Evolutionary conservation across 2,888 invertebrate genomes (phyloP).

Genomic region (Amiota mariae): DNA sequence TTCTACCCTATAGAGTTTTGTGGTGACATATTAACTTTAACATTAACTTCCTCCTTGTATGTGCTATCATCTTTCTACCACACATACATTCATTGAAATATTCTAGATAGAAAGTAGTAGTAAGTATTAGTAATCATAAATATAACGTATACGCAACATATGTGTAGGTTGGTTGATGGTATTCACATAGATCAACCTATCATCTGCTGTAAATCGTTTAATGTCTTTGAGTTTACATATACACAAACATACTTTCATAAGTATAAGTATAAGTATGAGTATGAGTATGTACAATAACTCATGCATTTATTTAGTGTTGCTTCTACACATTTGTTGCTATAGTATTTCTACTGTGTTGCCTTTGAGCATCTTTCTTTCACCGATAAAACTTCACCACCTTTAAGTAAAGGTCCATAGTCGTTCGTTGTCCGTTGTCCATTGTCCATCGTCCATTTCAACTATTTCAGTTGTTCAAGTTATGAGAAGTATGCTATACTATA

Average conservation of each 20-base stretch:
- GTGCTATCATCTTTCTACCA: too few species aligned
- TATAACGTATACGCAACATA: background rate
- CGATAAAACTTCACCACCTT: background rate
- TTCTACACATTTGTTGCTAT: background rate
- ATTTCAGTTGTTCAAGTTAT: background rate
- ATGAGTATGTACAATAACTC: background rate
- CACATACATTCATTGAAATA: too few species aligned
- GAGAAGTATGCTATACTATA: background rate
- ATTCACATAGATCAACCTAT: too few species aligned
- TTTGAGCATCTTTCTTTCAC: background rate
- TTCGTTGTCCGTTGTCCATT: background rate
- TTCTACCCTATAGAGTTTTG: conserved; percentile 36
- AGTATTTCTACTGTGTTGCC: background rate
- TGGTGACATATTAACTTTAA: background rate
- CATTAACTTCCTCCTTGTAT: too few species aligned
- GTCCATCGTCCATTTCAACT: background rate
- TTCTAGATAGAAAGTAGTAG: too few species aligned
- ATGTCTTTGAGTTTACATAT: too few species aligned
- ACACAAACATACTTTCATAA: too few species aligned
- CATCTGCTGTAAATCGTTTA: too few species aligned
- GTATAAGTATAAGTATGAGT: too few species aligned
- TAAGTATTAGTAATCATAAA: background rate
- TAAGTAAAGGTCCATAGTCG: background rate
- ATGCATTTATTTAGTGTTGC: conserved; percentile 16
- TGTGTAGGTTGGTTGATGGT: too few species aligned